Base-by-base conservation (phyloP, 2,113 vertebrate genomes). In the Etheostoma cragini region DNA sequence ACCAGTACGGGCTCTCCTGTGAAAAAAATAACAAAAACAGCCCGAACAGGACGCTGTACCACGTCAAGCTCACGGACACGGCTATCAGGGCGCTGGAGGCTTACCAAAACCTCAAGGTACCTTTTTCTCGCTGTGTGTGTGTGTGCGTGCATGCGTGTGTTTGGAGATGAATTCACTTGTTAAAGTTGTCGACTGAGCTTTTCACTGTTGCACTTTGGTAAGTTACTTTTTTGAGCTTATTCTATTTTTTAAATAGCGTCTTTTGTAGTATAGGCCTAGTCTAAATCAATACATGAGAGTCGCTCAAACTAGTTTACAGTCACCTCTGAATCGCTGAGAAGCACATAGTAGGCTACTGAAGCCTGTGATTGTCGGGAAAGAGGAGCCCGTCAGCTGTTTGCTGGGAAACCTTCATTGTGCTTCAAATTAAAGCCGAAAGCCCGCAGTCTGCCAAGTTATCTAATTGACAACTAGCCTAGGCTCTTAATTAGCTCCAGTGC, bases 21-120 rank as follows among this genome's bases (percentile, higher is more conserved):
- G 93, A 90, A 58, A 92, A 90, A 79, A 93, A 75, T 21, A 85
- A 61, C 78, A 92, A 85, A 82, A 93, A 35, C 83, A 73, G 64
- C 82, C 78, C 87, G 45, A 91, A 82, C 83, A 91, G 84, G 71
- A 94, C 95, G 54, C 87, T 97, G 61, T 93, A 95, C 82, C 95
- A 97, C 83, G 95, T 96, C 83, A 93, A 95, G 85, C 95, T 98
- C 57, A 96, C 95, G 71, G 95, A 96, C 85, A 94, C 95, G 11
- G 96, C 95, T n/a, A 88, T 96, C 67, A 92, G 95, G 75, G 96
- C 95, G 21, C 89, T 98, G 86, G 94, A 95, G 49, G 95, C 94
- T 80, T 96, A 93, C 85, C 93, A 94, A 68, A 95, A 93, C 83
- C 90, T 94, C 72, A 96, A 96, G 96, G 97, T 97, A 94, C 8